Evolutionary conservation across 2,113 vertebrate genomes (phyloP).

Genomic region (Columba janthina): DNA sequence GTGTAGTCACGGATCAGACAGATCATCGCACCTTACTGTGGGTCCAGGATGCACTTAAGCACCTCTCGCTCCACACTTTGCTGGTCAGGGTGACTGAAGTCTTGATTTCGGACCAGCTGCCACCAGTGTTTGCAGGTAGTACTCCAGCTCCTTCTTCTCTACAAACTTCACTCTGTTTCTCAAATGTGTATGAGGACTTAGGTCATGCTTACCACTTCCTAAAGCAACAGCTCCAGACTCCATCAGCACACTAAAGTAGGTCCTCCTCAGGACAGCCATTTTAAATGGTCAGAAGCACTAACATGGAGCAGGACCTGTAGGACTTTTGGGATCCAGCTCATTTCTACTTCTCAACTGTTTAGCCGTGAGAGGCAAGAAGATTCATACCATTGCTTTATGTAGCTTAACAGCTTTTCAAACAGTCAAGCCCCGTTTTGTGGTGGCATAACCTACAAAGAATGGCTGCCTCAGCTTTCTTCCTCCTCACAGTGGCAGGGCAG

Average conservation of each 20-base stretch:
- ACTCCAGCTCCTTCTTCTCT: not conserved
- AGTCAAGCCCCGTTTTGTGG: not conserved
- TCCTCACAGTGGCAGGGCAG: not conserved
- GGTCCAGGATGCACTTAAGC: not conserved
- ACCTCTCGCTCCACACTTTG: not conserved
- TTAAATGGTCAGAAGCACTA: not conserved
- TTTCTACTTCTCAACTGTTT: not conserved
- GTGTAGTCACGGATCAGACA: not conserved
- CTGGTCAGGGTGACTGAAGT: not conserved
- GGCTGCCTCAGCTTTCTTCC: not conserved
- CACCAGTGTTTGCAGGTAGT: not conserved
- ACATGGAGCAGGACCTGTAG: not conserved
- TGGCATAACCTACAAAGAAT: not conserved
- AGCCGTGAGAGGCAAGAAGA: not conserved
- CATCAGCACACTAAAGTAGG: not conserved
- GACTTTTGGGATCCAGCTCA: not conserved
- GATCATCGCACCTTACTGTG: accelerated
- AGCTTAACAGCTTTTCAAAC: not conserved
- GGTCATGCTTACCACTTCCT: not conserved
- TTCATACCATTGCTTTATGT: not conserved
- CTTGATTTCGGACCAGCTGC: not conserved
- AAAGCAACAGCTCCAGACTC: not conserved
- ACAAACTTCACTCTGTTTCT: not conserved
- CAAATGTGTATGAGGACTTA: not conserved
- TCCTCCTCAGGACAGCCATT: not conserved